Percentiles rank a stretch among this genome's conserved stretches.
Conservation (phyloP, 2,797 vertebrate genomes). For the Catostomus latipinnis region DNA sequence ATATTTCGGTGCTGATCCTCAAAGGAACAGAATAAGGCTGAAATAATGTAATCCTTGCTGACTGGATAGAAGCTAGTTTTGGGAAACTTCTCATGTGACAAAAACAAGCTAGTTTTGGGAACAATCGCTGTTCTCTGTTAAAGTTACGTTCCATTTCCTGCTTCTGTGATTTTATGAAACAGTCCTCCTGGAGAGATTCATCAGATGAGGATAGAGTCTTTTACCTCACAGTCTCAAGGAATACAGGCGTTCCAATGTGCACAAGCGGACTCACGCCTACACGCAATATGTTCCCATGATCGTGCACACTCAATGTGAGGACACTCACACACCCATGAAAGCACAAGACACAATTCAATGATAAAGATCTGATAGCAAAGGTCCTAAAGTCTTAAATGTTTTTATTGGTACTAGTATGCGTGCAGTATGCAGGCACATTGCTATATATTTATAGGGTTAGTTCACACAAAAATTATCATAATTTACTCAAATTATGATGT, state of each 20-base stretch:
- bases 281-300: slow-evolving; percentile 1
- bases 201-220: slow-evolving; percentile 6
- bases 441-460: no score
- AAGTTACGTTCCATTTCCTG: slow-evolving; percentile 49
- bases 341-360: background rate
- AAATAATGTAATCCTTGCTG: slow-evolving; percentile 2
- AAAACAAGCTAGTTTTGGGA: slow-evolving; percentile 20
- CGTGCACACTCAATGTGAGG: background rate
- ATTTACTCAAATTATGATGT: no score
- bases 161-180: slow-evolving; percentile 46
- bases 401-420: no score
- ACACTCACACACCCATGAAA: background rate
- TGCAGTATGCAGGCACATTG: no score
- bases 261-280: background rate
- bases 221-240: no score
- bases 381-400: no score
- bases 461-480: no score
- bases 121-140: slow-evolving; percentile 33
- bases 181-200: slow-evolving; percentile 10
- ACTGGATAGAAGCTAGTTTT: slow-evolving; percentile 31
- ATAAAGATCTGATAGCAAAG: no score
- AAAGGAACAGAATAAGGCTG: slow-evolving; percentile 8
- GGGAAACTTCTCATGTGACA: no score
- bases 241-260: background rate
- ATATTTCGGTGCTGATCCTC: no score